Evolutionary conservation across 2,113 vertebrate species (phyloP), one percentile per base, ranked within the genome.

Genomic region (Stegostoma tigrinum): DNA sequence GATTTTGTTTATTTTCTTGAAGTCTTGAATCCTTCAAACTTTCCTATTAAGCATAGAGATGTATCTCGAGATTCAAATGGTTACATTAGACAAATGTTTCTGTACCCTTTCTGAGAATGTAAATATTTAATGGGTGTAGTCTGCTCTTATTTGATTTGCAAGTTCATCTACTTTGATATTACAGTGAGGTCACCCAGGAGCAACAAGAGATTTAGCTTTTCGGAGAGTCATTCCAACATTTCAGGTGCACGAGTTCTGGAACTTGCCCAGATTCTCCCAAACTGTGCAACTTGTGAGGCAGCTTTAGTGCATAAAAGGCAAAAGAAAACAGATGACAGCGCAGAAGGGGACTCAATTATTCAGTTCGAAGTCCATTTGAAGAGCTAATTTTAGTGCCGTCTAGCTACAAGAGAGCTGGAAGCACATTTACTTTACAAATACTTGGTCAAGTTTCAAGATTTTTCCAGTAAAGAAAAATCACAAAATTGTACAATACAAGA

Each of bases 121-220:
- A 95, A 95, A 95, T 95, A 95, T 95, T 95, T 95, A 52, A 95
- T 95, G 94, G 12, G 10, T 52, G 21, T 52, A 45, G 42, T 95
- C 68, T 75, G 17, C 68, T 34, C 48, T 70, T 95, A 95, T 75
- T 95, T 95, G 21, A 95, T 95, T 70, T 72, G 42, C 34, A 95
- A 95, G 66, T 95, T 95, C 68, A n/a, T 52, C 70, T 52, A 34
- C 94, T 34, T 45, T 30, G 94, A 95, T 70, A 38, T 68, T 94
- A 68, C 64, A 68, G 67, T 23, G 91, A 94, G 91, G 91, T 94
- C 67, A 42, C 67, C 64, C 38, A 70, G 67, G 38, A 70, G 30
- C 67, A 93, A 72, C 1, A n/a, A 68, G 23, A 94, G 38, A 45
- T 94, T 68, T 19, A 34, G 94, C 38, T 70, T 72, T 95, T 95